These are phyloP conservation scores for Tenthredo amoena DNA, from an alignment of 2,888 invertebrate genomes.

Conservation along the genomic window DNA sequence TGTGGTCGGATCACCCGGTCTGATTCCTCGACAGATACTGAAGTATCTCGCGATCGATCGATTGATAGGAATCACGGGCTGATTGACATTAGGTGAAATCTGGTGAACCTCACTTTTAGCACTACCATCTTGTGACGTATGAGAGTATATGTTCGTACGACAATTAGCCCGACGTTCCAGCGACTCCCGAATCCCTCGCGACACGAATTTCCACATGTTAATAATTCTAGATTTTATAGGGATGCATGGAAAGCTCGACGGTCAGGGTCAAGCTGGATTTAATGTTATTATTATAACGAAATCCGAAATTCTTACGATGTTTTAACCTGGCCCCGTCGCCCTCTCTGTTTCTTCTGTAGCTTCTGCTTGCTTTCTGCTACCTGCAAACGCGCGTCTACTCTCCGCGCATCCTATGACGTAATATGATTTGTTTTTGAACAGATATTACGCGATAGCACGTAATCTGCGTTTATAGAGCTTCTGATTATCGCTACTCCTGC, in stretches of 20 bases:
- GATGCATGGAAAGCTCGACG: neutral
- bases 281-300: neutral
- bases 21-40: conserved; percentile 63
- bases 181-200: conserved; percentile 72
- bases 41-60: neutral
- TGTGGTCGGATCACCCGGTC: conserved; percentile 62
- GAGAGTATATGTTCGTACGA: conserved; percentile 72
- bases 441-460: neutral
- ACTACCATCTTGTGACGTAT: conserved; percentile 65
- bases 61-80: neutral
- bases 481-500: neutral
- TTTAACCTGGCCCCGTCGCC: neutral
- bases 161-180: conserved; percentile 69
- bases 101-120: conserved; percentile 64
- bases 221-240: neutral
- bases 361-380: neutral
- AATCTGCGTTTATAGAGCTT: neutral
- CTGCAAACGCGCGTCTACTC: neutral
- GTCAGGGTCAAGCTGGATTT: no score
- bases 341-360: neutral
- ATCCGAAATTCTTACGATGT: neutral
- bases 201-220: conserved; percentile 73
- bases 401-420: conserved; percentile 3
- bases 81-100: neutral
- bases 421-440: neutral